Conservation (phyloP, 2,888 invertebrate species). For the Calliphora vomitoria region DNA sequence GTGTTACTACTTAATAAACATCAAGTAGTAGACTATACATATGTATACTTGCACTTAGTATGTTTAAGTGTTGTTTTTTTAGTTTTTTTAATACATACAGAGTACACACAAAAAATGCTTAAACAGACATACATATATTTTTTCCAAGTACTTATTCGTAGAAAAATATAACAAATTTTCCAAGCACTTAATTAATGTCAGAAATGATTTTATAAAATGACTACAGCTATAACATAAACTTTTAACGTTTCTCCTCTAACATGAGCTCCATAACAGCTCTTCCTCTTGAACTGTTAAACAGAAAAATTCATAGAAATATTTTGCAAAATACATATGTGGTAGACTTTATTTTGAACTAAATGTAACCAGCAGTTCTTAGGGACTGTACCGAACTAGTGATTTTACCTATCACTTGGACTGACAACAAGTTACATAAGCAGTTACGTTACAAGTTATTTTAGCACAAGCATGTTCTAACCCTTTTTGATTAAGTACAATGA, state of each 20-base stretch:
- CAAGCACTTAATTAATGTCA: slow-evolving; percentile 66
- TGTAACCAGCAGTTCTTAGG: not conserved
- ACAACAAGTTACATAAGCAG: no score
- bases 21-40: not conserved
- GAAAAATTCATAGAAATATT: slow-evolving; percentile 16
- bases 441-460: no score
- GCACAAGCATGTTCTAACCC: no score
- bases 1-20: slow-evolving; percentile 9
- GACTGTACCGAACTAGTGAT: no score
- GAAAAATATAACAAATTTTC: slow-evolving; percentile 49
- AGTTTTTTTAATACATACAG: not conserved
- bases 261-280: not conserved
- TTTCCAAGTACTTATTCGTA: slow-evolving; percentile 17
- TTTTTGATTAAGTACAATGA: no score
- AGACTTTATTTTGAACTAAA: slow-evolving; percentile 18
- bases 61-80: slow-evolving; percentile 7
- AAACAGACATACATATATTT: not conserved
- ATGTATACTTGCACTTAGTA: not conserved
- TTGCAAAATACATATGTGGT: not conserved
- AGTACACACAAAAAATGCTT: not conserved
- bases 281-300: not conserved
- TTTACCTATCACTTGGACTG: no score
- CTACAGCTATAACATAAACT: slow-evolving; percentile 35
- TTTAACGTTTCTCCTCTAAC: not conserved
- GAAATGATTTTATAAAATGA: slow-evolving; percentile 57